These are phyloP conservation scores for Xiphophorus birchmanni DNA, from an alignment of 2,797 vertebrate species.

Conservation along the genomic window DNA sequence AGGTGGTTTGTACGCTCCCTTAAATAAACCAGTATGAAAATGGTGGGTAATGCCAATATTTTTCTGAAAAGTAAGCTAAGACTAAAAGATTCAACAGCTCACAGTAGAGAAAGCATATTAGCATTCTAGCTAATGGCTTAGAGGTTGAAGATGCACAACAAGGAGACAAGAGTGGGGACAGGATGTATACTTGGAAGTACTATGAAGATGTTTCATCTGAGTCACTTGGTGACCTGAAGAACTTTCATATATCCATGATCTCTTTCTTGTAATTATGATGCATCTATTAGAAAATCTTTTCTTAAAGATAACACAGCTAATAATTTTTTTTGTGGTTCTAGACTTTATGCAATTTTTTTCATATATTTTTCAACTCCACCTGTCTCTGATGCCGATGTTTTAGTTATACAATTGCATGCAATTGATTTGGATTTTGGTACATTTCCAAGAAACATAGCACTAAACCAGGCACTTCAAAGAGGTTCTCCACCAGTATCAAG, in stretches of 20 bases:
- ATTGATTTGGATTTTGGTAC: not conserved
- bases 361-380: slow-evolving; percentile 74
- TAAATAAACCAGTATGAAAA: slow-evolving; percentile 41
- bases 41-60: slow-evolving; percentile 26
- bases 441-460: not conserved
- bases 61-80: slow-evolving; percentile 37
- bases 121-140: slow-evolving; percentile 54
- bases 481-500: not conserved
- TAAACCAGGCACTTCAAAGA: not conserved
- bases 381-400: slow-evolving; percentile 76
- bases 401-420: slow-evolving; percentile 58
- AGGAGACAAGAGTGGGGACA: not conserved
- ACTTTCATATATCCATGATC: slow-evolving; percentile 74
- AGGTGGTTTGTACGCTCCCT: slow-evolving; percentile 36
- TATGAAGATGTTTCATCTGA: slow-evolving; percentile 75
- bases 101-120: slow-evolving; percentile 36
- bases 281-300: slow-evolving; percentile 71
- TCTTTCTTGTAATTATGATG: slow-evolving; percentile 72
- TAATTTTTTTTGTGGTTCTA: slow-evolving; percentile 80
- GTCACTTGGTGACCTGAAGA: slow-evolving; percentile 78
- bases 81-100: slow-evolving; percentile 46
- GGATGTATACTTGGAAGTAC: slow-evolving; percentile 48
- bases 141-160: slow-evolving; percentile 71
- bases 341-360: slow-evolving; percentile 79
- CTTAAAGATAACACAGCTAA: slow-evolving; percentile 76